Conservation (phyloP, 2,888 invertebrate species). For the Lasioglossum marginatum region DNA sequence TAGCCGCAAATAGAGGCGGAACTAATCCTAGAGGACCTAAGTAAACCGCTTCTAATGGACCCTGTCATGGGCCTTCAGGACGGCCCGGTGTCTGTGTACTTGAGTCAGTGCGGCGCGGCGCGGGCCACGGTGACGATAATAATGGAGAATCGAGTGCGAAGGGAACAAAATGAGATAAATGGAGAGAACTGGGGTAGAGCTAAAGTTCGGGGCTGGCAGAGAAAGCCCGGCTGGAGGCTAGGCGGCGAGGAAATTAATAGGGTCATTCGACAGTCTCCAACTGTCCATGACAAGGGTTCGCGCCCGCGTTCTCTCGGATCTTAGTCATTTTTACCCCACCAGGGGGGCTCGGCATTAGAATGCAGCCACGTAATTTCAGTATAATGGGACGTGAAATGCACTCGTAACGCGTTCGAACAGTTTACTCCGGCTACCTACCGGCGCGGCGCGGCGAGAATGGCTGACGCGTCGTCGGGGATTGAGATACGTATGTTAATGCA, state of each 20-base stretch:
- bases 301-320: neutral
- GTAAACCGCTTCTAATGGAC: conserved; percentile 81
- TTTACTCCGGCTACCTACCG: conserved; percentile 19
- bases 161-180: conserved; percentile 69
- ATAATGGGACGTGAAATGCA: conserved; percentile 27
- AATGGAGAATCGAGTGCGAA: conserved; percentile 74
- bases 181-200: conserved; percentile 29
- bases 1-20: conserved; percentile 51
- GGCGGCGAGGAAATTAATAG: conserved; percentile 57
- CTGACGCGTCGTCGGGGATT: conserved; percentile 5
- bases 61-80: conserved; percentile 75
- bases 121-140: conserved; percentile 67
- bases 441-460: neutral
- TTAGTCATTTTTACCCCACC: conserved; percentile 7
- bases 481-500: conserved; percentile 43
- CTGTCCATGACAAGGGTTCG: conserved; percentile 34
- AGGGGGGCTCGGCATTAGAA: neutral
- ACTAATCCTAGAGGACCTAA: conserved; percentile 77
- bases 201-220: conserved; percentile 13
- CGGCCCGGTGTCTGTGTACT: conserved; percentile 64
- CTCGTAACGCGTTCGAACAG: conserved; percentile 23
- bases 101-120: conserved; percentile 45
- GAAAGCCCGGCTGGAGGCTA: neutral
- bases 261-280: conserved; percentile 51
- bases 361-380: conserved; percentile 22